Evolutionary conservation across 37 sponge, comb jelly and placozoan species (phyloP).

Genomic region (Theonella swinhoei): DNA sequence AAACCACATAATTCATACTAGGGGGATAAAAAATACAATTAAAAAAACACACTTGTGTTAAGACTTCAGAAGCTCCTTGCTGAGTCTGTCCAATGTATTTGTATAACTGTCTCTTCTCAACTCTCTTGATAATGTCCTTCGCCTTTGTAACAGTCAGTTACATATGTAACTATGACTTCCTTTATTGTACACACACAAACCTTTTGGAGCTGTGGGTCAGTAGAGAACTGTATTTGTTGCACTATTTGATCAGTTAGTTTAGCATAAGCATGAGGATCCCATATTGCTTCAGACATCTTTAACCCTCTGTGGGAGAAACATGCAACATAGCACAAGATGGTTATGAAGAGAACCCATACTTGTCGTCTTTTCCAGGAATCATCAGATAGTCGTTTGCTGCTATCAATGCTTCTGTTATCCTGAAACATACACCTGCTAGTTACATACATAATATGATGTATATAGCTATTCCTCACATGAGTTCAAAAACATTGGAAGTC

Average conservation of each 20-base stretch:
- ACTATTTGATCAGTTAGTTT: conserved; percentile 71
- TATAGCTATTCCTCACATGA: conserved; percentile 65
- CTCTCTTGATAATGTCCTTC: conserved; percentile 33
- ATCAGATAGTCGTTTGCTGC: conserved; percentile 54
- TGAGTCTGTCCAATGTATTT: conserved; percentile 80
- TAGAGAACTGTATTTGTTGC: conserved; percentile 49
- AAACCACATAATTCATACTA: not conserved
- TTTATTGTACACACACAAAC: conserved; percentile 19
- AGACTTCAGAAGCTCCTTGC: not conserved
- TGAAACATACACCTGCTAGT: too few relatives aligned
- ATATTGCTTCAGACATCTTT: conserved; percentile 71
- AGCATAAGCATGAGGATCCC: conserved; percentile 83
- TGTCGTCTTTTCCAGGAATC: conserved; percentile 49
- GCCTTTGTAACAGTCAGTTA: conserved; percentile 26
- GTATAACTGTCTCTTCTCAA: conserved; percentile 79
- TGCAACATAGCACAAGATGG: too few relatives aligned
- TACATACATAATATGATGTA: not conserved
- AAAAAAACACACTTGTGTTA: not conserved
- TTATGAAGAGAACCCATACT: too few relatives aligned
- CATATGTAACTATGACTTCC: not conserved
- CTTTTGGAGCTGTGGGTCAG: conserved; percentile 62
- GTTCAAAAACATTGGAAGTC: conserved; percentile 74
- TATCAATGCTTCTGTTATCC: conserved; percentile 70
- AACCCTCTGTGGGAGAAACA: not conserved
- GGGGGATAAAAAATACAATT: not conserved